These are phyloP conservation scores for Rhineura floridana DNA, from an alignment of 2,113 vertebrate genomes.

Conservation along the genomic window DNA sequence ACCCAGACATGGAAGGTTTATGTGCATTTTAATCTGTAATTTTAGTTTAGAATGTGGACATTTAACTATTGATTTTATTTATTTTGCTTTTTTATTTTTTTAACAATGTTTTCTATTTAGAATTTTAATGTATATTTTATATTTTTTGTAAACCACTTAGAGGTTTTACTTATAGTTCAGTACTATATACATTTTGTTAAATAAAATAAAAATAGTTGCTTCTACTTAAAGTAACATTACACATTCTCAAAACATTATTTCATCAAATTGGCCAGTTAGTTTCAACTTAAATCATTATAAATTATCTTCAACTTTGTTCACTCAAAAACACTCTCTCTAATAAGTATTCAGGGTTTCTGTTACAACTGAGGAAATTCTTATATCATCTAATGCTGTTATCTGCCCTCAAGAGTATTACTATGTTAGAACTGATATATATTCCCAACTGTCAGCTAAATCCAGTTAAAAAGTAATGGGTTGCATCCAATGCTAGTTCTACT, in stretches of 20 bases:
- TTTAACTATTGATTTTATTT: too few species aligned
- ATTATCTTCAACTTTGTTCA: background rate
- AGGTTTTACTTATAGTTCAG: too few species aligned
- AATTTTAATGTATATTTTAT: too few species aligned
- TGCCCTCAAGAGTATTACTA: slow-evolving; percentile 19
- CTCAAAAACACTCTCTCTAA: background rate
- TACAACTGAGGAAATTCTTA: background rate
- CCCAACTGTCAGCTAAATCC: background rate
- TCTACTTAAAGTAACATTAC: background rate
- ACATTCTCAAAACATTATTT: background rate
- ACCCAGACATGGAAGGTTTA: too few species aligned
- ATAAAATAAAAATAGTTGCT: background rate
- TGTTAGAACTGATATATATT: slow-evolving; percentile 7
- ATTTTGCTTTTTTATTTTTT: too few species aligned
- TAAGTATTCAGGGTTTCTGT: background rate
- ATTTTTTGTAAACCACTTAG: too few species aligned
- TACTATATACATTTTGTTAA: too few species aligned
- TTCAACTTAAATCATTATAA: background rate
- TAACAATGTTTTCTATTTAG: too few species aligned
- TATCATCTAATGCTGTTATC: background rate
- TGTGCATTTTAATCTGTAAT: too few species aligned
- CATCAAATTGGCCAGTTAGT: background rate
- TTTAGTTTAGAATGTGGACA: too few species aligned
- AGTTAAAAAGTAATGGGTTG: background rate
- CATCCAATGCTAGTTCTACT: too few species aligned